A percentile compares a stretch with the other conserved stretches of the same genome.
These are phyloP conservation scores for Callaeas wilsoni DNA, from an alignment of 2,113 vertebrate species.

Conservation along the genomic window DNA sequence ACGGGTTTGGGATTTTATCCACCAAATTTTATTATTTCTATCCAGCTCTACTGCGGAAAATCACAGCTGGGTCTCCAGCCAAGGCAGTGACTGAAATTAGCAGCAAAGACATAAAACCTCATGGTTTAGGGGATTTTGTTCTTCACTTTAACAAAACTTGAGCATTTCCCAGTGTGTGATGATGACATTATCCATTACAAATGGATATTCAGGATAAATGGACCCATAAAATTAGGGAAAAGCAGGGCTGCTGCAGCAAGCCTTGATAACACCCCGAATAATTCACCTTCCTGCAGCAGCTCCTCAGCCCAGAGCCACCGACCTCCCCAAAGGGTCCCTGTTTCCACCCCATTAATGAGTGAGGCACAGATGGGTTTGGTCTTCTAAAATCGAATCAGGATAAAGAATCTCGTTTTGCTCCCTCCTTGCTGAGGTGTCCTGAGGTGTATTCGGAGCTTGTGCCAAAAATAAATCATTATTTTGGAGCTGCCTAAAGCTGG, in stretches of 20 bases:
- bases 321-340: background rate
- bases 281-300: background rate
- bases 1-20: background rate
- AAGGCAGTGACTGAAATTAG: background rate
- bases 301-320: background rate
- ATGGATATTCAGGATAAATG: background rate
- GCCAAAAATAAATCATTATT: background rate
- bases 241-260: background rate
- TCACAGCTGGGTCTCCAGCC: background rate
- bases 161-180: background rate
- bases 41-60: background rate
- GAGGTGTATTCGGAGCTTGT: background rate
- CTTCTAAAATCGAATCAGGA: background rate
- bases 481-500: background rate
- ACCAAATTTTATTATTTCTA: background rate
- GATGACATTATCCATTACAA: background rate
- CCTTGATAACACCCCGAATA: rapidly evolving
- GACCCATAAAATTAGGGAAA: background rate
- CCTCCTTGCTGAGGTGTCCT: background rate
- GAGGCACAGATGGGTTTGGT: background rate
- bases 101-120: background rate
- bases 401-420: background rate
- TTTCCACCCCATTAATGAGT: rapidly evolving
- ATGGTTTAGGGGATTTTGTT: background rate
- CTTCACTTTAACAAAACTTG: background rate